Percentiles rank a stretch among this genome's conserved stretches.
Evolutionary conservation across 2,113 vertebrate species (phyloP).

Genomic region (Callipepla squamata): DNA sequence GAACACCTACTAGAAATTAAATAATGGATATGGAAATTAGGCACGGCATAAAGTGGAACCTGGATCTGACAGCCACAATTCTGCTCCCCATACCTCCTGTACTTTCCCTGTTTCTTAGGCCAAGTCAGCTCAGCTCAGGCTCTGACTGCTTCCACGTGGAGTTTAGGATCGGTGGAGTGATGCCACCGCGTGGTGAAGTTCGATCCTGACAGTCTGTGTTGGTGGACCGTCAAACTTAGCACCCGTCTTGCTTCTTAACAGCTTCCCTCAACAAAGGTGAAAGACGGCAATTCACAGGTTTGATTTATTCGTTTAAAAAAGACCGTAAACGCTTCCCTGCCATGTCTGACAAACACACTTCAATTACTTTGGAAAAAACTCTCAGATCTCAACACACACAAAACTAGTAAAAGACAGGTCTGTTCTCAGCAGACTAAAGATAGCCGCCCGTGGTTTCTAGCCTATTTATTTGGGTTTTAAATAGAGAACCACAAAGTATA

Average conservation of each 20-base stretch:
- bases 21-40: neutral
- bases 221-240: no score
- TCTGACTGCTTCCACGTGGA: fast-evolving
- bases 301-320: neutral
- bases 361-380: neutral
- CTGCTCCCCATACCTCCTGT: neutral
- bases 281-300: neutral
- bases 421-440: neutral
- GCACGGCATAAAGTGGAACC: neutral
- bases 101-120: neutral
- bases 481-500: neutral
- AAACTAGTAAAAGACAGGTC: neutral
- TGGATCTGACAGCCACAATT: neutral
- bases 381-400: neutral
- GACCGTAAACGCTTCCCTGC: neutral
- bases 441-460: neutral
- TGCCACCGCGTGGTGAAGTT: conserved; percentile 56
- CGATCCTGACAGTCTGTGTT: neutral
- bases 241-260: neutral
- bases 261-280: neutral
- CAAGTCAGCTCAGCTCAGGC: neutral
- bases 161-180: neutral
- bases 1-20: neutral
- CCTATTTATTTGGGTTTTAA: neutral
- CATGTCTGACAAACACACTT: neutral